Evolutionary conservation across 2,113 vertebrate genomes (phyloP), one percentile per base, ranked within the genome.

Genomic region (Etia nguti): DNA sequence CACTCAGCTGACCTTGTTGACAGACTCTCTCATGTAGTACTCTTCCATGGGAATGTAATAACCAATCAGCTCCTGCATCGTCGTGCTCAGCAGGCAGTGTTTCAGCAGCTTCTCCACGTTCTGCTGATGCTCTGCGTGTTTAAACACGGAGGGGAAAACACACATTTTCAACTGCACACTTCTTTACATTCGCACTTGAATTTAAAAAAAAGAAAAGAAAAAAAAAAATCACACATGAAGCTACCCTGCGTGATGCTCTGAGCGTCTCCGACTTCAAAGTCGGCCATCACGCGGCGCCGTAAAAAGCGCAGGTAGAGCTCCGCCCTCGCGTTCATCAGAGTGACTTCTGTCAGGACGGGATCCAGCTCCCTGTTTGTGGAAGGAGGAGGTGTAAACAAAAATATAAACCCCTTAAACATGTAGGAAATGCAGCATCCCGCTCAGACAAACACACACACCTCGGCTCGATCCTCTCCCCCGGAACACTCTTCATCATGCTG

Each of bases 21-120:
- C 98, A 0, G 97, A 98, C 92, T 99, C 99, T 80, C 98, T 97
- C 99, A 99, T 99, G 96, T 99, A 99, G 90, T 98, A 99, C 86
- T 99, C 98, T 90, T 99, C 99, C 99, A 99, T 99, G 68, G 98
- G 99, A 91, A 99, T 97, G 77, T 99, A 99, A 73, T 97, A 98
- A 59, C 99, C 98, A 81, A 99, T 99, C 86, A 99, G 96, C 92
- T 99, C 99, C 91, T 99, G 99, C 98, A 99, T 99, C 77, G 96
- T 97, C 26, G 97, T 96, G 93, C 98, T 99, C 92, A 99, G 92
- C 6, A 98, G 88, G 57, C 99, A 99, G 90, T 98, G 97, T 90
- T 99, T 98, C 83, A 99, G 96, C 55, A 99, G 97, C 82, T 97
- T 98, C 94, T 99, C 98, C 94, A 99, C 94, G 83, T 95, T 96